phyloP scores from a whole-genome alignment of 1,140 invertebrate species.

The Temnothorax nylanderi region DNA sequence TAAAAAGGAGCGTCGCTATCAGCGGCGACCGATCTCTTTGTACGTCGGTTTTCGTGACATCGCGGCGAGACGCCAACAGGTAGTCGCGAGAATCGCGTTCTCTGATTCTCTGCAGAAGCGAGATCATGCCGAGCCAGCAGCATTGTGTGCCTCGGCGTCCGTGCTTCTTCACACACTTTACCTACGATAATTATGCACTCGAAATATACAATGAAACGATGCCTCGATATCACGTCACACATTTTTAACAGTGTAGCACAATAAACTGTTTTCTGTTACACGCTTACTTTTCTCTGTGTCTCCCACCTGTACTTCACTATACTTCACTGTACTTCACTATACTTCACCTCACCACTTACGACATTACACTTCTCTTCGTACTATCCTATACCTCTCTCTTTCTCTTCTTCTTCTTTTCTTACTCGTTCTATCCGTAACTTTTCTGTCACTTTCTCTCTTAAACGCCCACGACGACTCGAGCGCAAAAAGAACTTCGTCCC shows the following conservation, averaged over 20 bases:
- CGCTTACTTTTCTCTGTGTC: constrained; percentile 22
- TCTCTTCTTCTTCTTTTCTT: constrained; percentile 24
- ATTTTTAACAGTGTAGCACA: constrained; percentile 70
- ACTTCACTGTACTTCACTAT: constrained; percentile 35
- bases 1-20: constrained; percentile 47
- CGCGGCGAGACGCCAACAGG: background rate
- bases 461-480: constrained; percentile 58
- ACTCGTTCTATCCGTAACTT: constrained; percentile 35
- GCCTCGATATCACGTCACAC: constrained; percentile 36
- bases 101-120: background rate
- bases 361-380: constrained; percentile 29
- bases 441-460: constrained; percentile 53
- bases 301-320: constrained; percentile 27
- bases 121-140: background rate
- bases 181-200: constrained; percentile 17
- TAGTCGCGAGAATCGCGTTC: background rate
- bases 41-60: constrained; percentile 15
- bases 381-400: constrained; percentile 44
- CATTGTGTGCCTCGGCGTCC: background rate
- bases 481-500: constrained; percentile 34
- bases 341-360: constrained; percentile 35
- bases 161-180: background rate
- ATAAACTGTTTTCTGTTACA: constrained; percentile 36
- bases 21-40: background rate
- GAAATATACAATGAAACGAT: background rate